Evolutionary conservation across 2,113 vertebrate genomes (phyloP), one percentile per base, ranked within the genome.

Genomic region (Astatoreochromis straeleni): DNA sequence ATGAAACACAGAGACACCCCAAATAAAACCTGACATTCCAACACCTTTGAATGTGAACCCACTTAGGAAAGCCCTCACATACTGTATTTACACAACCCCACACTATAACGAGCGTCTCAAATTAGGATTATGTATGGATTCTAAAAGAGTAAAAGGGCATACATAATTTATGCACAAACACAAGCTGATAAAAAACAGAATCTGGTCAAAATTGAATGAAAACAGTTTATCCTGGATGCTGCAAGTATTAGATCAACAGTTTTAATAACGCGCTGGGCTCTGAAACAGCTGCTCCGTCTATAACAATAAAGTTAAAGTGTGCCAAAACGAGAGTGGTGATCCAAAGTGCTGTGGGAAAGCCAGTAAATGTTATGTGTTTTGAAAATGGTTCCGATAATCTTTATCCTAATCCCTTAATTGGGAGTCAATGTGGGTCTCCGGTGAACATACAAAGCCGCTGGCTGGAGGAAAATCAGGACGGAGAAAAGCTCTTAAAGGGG

Each of bases 351-450:
- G 93, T 94, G 94, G 95, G 95, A 95, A 94, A 93, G 87, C 88
- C 86, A 81, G 86, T 92, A 88, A 89, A 92, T 84, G 89, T 86
- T 85, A 82, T 85, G 89, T 93, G 89, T 94, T 94, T 94, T 88
- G 83, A 93, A 95, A 92, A 91, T 83, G 87, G 87, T 91, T 91
- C 88, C n/a, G 89, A 95, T 95, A 90, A 95, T 95, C 91, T 93
- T 88, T 87, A 81, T 90, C 89, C 89, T 95, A 95, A 95, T 95
- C 94, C 92, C 88, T 95, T 96, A 96, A 96, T 95, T 96, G 94
- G 89, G 87, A 95, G 93, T 93, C 94, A 94, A 95, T 92, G 91
- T 92, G 84, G 73, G 92, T 90, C 92, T 94, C 90, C 29, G 29
- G 90, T 83, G 92, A 93, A 81, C 88, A 80, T 49, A 92, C 91